Base-by-base conservation (phyloP, 2,113 vertebrate species). In the Hippocampus comes region DNA sequence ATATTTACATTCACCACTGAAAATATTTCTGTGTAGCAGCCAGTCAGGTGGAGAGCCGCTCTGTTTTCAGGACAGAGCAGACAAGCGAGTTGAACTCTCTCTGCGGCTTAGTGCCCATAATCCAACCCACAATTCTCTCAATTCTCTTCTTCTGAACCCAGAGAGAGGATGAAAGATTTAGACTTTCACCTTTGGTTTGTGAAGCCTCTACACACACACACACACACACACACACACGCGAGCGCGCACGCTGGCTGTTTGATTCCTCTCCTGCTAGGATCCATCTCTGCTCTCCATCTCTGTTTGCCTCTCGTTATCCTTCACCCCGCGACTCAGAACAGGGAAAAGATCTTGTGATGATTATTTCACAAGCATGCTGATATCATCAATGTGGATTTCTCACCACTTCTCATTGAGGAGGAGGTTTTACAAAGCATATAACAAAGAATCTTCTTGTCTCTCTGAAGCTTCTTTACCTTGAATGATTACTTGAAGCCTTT, bases 111-210 rank as follows among this genome's bases (percentile, higher is more conserved):
- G 82, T 69, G 68, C 78, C 66, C 27, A 84, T 92, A 91, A 91
- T 90, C 89, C 88, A 78, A 81, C 83, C 84, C 82, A 82, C 85
- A 85, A 83, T 87, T 90, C 88, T 86, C 78, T 34, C 27, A 9
- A 61, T 34, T 61, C 87, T 82, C 84, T 87, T 77, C 55, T 83
- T 77, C 84, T 83, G 84, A 89, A 88, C 87, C 86, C 82, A 70
- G 84, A 75, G 81, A 86, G 68, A 76, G 89, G 86, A 89, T 89
- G 84, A 91, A 89, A 87, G 86, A 90, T 87, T 89, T 88, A 90
- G 85, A 86, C 81, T 78, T 85, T 86, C 86, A 87, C 87, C 86
- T 88, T 76, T 85, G 78, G 81, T 88, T 86, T 89, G 80, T 80
- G 80, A 87, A 86, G 83, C 73, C 82, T 73, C 65, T 64, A 67